phyloP scores from a whole-genome alignment of 2,888 invertebrate species.

The Lasiommata megera region DNA sequence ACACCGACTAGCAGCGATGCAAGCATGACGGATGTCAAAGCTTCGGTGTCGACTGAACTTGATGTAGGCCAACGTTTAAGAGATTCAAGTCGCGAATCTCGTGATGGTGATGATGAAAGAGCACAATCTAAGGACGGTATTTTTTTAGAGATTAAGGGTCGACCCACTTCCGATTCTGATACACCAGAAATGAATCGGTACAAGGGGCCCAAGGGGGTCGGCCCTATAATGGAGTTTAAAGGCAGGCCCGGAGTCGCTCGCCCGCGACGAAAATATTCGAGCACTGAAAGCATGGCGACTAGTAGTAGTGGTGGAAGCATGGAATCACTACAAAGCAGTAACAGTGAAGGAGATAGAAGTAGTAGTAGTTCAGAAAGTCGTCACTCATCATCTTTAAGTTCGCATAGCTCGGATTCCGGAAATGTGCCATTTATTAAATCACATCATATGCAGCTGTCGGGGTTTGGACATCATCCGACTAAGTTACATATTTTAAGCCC shows the following conservation, averaged over 20 bases:
- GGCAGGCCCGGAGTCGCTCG: constrained; percentile 78
- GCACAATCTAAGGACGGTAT: constrained; percentile 85
- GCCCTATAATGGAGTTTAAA: constrained; percentile 83
- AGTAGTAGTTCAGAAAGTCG: constrained; percentile 92
- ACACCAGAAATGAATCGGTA: constrained; percentile 80
- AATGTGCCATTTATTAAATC: constrained; percentile 82
- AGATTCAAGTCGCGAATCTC: constrained; percentile 78
- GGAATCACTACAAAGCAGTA: constrained; percentile 93
- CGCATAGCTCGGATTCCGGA: constrained; percentile 92
- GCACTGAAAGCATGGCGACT: constrained; percentile 93
- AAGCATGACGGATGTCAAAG: constrained; percentile 84
- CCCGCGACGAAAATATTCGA: constrained; percentile 85
- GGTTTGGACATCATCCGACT: constrained; percentile 86
- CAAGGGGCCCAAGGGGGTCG: constrained; percentile 79
- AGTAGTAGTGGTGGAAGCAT: constrained; percentile 94
- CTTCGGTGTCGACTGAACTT: constrained; percentile 66
- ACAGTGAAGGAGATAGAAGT: constrained; percentile 92
- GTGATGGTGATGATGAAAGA: constrained; percentile 86
- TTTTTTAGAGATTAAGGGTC: constrained; percentile 87
- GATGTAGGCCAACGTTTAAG: constrained; percentile 76
- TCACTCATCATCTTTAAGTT: constrained; percentile 91
- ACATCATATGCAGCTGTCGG: constrained; percentile 83
- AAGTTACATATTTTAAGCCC: constrained; percentile 93
- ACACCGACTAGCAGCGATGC: constrained; percentile 83
- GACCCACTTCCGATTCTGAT: constrained; percentile 82